Conservation (phyloP, 2,888 invertebrate genomes). For the Ommatoiulus sabulosus region DNA sequence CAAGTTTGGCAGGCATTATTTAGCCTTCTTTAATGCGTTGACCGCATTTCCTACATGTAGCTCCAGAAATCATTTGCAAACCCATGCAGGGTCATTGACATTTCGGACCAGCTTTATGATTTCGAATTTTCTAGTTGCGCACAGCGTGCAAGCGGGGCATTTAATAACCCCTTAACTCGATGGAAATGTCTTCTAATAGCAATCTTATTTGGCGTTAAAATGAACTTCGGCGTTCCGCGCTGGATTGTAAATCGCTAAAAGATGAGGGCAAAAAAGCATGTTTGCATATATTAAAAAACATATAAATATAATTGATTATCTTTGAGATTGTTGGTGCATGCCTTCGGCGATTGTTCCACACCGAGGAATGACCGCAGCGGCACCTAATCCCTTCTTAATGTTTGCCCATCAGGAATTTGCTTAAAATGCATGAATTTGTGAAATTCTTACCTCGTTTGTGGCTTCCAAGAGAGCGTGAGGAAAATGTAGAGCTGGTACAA, state of each 20-base stretch:
- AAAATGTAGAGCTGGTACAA: neutral
- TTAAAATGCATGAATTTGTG: neutral
- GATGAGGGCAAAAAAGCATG: neutral
- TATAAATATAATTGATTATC: slow-evolving; percentile 34
- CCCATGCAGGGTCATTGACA: neutral
- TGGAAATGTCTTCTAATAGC: slow-evolving; percentile 20
- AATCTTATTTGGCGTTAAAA: slow-evolving; percentile 4
- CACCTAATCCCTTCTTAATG: neutral
- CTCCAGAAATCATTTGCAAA: neutral
- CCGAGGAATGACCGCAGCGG: neutral
- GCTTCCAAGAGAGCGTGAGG: neutral
- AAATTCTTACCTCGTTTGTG: slow-evolving; percentile 34
- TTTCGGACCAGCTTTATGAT: slow-evolving; percentile 2
- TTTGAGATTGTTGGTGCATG: slow-evolving; percentile 34
- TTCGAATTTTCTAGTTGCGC: slow-evolving; percentile 11
- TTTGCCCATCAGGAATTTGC: slow-evolving; percentile 4
- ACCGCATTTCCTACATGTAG: neutral
- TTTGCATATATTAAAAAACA: slow-evolving; percentile 16
- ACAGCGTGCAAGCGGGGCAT: slow-evolving; percentile 9
- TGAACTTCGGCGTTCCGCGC: neutral
- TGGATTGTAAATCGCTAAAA: neutral
- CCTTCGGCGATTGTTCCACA: neutral
- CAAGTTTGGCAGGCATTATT: neutral
- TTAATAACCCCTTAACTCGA: slow-evolving; percentile 19
- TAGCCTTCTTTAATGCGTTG: neutral